Base-by-base conservation (phyloP, 2,888 invertebrate species). In the Belgica antarctica region DNA sequence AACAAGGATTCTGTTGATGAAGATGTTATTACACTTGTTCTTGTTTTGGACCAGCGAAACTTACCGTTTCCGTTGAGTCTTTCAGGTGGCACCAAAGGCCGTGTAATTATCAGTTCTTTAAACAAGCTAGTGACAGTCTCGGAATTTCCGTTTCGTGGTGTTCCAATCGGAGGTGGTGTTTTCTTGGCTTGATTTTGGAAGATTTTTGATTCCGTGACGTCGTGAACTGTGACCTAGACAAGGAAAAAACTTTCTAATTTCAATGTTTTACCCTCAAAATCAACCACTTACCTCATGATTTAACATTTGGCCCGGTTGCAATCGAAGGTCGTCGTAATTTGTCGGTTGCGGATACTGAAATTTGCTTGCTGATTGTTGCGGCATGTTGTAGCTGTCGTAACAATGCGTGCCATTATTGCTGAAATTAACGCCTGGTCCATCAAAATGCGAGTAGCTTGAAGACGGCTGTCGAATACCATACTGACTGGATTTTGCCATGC, bases 1-100 rank as follows among this genome's bases (percentile, higher is more conserved):
- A 92, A 94, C 72, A 92, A 27, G 12, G 61, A 61, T 10, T 61
- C 28, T 61, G 24, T 61, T 3, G 22, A 22, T 27, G 22, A 5
- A 2, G 27, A 61, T 61, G 4, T 25, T 10, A 12, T 28, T 12
- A 57, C 10, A 59, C 4, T 59, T 59, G 3, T n/a, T n/a, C 17
- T 59, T 22, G 22, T 19, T 24, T 59, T 46, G 34, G 4, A 46
- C 4, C 15, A 46, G 12, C 12, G 12, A 31, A 8, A 25, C 19
- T 68, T 68, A 68, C 68, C 68, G 24, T 31, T 68, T 28, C 57
- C 57, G n/a, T 65, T 62, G 36, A 62, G 22, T 19, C n/a, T 65
- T 31, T 46, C 25, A 34, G 52, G 19, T 34, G 68, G 31, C 24
- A 31, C 68, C 8, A 47, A 10, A 4, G 68, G 57, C 2, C 68